Evolutionary conservation across 2,888 invertebrate species (phyloP), one percentile per base, ranked within the genome.

Genomic region (Diaperis boleti): DNA sequence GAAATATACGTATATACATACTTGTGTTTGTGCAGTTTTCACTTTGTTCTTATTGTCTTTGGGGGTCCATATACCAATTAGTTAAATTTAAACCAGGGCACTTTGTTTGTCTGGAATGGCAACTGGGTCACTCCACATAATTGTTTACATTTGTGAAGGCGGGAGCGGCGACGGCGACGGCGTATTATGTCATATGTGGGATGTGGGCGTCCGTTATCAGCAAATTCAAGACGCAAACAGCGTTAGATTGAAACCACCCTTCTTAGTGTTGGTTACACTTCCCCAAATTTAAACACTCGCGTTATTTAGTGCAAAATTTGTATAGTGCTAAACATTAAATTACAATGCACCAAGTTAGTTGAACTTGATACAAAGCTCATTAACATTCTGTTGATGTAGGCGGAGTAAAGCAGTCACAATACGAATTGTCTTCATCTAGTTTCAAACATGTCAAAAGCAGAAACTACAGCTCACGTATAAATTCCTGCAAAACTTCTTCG

Each of bases 291-390:
- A 52, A 39, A 52, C 37, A 52, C 52, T 31, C 33, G 33, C 18
- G 22, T 13, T 37, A 54, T 54, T 54, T 54, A 54, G 42, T 54
- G 54, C 42, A 54, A 41, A 54, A 54, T 54, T 54, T 41, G 41
- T 54, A 17, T 41, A 41, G 44, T 45, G 44, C 42, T 44, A 56
- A 56, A 56, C 56, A 45, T 56, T 22, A 44, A 45, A 56, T 56
- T 56, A 56, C 56, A 56, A 56, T 56, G 56, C 44, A 35, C 56
- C 14, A 45, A 45, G 44, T 56, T 56, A 35, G 56, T 56, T 45
- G 56, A 56, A 56, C 56, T 56, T 56, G 56, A 56, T 56, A 56
- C 44, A 56, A 45, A 45, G 11, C 35, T 56, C 56, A 56, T 56
- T 56, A 56, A 56, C 56, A 56, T 56, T 56, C 56, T 56, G 45